Evolutionary conservation across 2,797 vertebrate species (phyloP).

Genomic region (Thamnophis elegans): DNA sequence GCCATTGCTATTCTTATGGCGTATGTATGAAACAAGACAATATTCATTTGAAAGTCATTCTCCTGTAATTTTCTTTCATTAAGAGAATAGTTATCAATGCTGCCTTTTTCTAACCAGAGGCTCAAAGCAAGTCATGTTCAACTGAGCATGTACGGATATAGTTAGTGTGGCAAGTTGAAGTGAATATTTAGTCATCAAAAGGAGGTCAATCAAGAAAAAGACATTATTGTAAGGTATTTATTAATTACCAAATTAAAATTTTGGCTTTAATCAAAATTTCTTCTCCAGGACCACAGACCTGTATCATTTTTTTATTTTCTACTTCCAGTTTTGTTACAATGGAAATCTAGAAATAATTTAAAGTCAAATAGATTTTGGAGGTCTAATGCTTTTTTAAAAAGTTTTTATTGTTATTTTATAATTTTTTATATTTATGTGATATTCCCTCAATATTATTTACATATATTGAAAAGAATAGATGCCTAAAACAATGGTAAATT

Average conservation of each 20-base stretch:
- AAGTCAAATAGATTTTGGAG: neutral
- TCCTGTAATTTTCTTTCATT: too few relatives aligned
- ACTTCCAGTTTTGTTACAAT: neutral
- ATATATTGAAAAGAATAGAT: too few relatives aligned
- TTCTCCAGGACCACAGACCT: neutral
- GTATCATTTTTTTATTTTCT: neutral
- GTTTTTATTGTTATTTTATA: too few relatives aligned
- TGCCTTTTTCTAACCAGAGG: too few relatives aligned
- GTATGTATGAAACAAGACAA: too few relatives aligned
- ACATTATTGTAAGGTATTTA: neutral
- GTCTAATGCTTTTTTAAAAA: neutral
- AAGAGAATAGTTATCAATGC: too few relatives aligned
- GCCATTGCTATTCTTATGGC: too few relatives aligned
- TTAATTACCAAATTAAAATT: neutral
- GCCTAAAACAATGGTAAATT: too few relatives aligned
- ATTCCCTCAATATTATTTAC: too few relatives aligned
- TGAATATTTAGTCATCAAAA: neutral
- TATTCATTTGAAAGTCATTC: too few relatives aligned
- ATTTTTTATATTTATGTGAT: too few relatives aligned
- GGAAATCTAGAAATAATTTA: neutral
- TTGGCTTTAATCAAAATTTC: neutral
- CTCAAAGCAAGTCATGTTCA: neutral
- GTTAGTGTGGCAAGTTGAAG: neutral
- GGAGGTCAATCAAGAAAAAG: neutral
- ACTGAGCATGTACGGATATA: neutral